Conservation (phyloP, 2,113 vertebrate genomes). For the Salvelinus namaycush region DNA sequence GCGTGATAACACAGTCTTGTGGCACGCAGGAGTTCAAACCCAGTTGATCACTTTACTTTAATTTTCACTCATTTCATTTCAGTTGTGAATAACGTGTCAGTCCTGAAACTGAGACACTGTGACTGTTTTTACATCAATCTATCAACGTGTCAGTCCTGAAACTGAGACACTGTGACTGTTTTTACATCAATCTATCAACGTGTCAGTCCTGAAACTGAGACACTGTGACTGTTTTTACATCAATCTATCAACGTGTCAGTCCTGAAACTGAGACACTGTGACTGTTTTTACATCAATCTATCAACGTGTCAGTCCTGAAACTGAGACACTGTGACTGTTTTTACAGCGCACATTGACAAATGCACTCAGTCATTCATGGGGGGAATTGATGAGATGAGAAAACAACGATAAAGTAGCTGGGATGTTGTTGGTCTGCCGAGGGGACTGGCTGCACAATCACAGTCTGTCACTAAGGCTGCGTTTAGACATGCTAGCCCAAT, state of each 20-base stretch:
- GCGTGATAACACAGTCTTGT: no score
- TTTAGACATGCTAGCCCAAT: background rate
- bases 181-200: slow-evolving; percentile 54
- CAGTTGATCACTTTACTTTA: background rate
- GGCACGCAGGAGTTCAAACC: no score
- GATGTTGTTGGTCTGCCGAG: background rate
- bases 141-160: slow-evolving; percentile 55
- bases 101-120: slow-evolving; percentile 40
- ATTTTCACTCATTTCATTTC: background rate
- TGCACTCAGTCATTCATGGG: slow-evolving; percentile 31
- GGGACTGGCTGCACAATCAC: background rate
- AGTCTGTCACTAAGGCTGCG: background rate
- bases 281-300: slow-evolving; percentile 42
- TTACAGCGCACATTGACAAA: slow-evolving; percentile 41
- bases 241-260: slow-evolving; percentile 58
- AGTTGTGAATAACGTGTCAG: slow-evolving; percentile 40
- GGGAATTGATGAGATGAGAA: slow-evolving; percentile 15
- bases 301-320: slow-evolving; percentile 56
- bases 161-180: slow-evolving; percentile 39
- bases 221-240: slow-evolving; percentile 32
- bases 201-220: slow-evolving; percentile 46
- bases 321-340: slow-evolving; percentile 38
- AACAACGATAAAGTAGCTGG: slow-evolving; percentile 38
- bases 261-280: slow-evolving; percentile 41
- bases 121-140: slow-evolving; percentile 42